Evolutionary conservation across 2,797 vertebrate genomes (phyloP).

Genomic region (Xenentodon cancila): DNA sequence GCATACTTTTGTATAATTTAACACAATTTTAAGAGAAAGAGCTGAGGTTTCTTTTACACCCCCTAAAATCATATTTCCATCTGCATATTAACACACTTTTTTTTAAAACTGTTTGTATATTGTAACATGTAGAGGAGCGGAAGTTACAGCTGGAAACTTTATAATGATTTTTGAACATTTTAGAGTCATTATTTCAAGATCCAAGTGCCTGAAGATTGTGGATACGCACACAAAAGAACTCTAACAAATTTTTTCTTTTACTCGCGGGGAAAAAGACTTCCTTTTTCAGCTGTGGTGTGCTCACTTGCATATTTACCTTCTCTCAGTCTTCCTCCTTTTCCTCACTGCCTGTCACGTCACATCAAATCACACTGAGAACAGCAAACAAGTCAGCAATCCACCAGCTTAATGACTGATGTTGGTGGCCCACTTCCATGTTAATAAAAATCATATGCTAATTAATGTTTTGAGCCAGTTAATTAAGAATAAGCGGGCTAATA

Average conservation of each 20-base stretch:
- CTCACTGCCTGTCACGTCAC: constrained; percentile 28
- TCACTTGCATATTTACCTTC: constrained; percentile 53
- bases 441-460: constrained; percentile 79
- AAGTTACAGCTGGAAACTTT: background rate
- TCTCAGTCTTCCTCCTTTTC: constrained; percentile 13
- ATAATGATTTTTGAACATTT: constrained; percentile 5
- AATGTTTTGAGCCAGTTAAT: constrained; percentile 73
- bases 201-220: constrained; percentile 2
- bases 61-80: no score
- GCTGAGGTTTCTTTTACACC: background rate
- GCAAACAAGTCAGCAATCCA: constrained; percentile 67
- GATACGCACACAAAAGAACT: constrained; percentile 4
- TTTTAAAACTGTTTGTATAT: background rate
- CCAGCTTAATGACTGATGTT: constrained; percentile 69
- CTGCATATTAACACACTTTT: background rate
- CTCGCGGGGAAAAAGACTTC: constrained; percentile 29
- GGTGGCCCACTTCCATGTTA: constrained; percentile 77
- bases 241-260: constrained; percentile 29
- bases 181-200: background rate
- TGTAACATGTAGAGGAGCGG: background rate
- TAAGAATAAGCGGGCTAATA: constrained; percentile 68
- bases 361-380: constrained; percentile 49
- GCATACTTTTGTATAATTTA: constrained; percentile 41
- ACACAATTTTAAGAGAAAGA: constrained; percentile 1
- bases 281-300: constrained; percentile 13